Base-by-base conservation (phyloP, 2,797 vertebrate species). In the Allobates femoralis region DNA sequence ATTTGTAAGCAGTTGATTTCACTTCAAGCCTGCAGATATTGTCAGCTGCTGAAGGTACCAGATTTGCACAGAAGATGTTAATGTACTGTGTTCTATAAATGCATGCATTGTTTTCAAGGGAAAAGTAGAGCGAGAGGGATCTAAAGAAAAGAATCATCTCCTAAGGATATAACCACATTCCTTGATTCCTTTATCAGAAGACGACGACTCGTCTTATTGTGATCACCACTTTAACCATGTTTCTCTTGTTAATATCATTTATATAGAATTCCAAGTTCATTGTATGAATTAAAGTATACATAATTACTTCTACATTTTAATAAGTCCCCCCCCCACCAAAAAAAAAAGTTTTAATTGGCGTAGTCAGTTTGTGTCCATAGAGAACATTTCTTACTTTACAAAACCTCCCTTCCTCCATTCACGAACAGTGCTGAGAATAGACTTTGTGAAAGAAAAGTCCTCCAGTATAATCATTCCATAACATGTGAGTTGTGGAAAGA, bases 1-100 rank as follows among this genome's bases (percentile, higher is more conserved):
- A 58, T 56, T 28, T 71, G 50, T 71, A 60, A 79, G n/a, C 32
- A 37, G 66, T 32, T 28, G 79, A 21, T 81, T 81, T 81, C 53
- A 51, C 67, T 69, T 28, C 23, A 11, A 21, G 32, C 64, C 76
- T 79, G 50, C 64, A 85, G 41, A 69, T 73, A 53, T 60, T 41
- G 56, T 60, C 51, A 79, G 84, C 75, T 58, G 60, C 50, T 28
- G 75, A 85, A 58, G 21, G 32, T 55, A 28, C n/a, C 23, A 41
- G 21, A 41, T 55, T 46, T 83, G 55, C 28, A 53, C 41, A 46
- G 46, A 32, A 51, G 37, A 58, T 56, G 10, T 51, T 83, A 16
- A 50, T 71, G 14, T 21, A 41, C 21, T 73, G 50, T 73, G 50
- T 83, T 71, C 53, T 74, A 15, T 50, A 16, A 74, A 50, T 71